A percentile compares a stretch with the other conserved stretches of the same genome.
phyloP scores from a whole-genome alignment of 53 echinoderm and acorn worm species.

The Glandiceps talaboti region DNA sequence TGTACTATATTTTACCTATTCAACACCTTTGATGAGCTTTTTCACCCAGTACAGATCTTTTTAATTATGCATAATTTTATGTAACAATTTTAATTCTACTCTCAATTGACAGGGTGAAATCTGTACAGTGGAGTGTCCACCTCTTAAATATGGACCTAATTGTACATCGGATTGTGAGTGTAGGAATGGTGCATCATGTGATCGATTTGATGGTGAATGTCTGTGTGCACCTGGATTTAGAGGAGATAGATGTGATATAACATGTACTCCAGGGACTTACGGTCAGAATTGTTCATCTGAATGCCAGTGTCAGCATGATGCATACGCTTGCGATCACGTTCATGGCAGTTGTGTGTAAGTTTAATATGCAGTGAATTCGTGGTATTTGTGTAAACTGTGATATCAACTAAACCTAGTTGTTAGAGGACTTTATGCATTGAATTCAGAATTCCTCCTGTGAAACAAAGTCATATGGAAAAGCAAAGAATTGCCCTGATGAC shows the following conservation, averaged over 20 bases:
- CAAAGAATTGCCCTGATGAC: no score
- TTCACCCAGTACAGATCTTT: no score
- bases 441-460: no score
- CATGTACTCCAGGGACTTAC: slow-evolving; percentile 19
- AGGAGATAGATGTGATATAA: slow-evolving; percentile 37
- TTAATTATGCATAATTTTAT: neutral
- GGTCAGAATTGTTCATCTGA: slow-evolving; percentile 36
- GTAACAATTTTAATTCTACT: no score
- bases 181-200: slow-evolving; percentile 32
- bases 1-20: no score
- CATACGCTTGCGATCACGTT: slow-evolving; percentile 25
- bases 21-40: no score
- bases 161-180: slow-evolving; percentile 41
- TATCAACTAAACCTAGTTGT: no score
- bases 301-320: slow-evolving; percentile 73
- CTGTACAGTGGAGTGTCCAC: slow-evolving; percentile 31
- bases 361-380: no score
- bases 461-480: no score
- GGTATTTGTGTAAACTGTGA: no score
- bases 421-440: no score
- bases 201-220: slow-evolving; percentile 31
- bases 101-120: slow-evolving; percentile 34
- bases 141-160: slow-evolving; percentile 34
- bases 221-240: slow-evolving; percentile 47
- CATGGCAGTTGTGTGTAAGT: slow-evolving; percentile 16